Evolutionary conservation across 2,797 vertebrate species (phyloP).

Genomic region (Anas georgica): DNA sequence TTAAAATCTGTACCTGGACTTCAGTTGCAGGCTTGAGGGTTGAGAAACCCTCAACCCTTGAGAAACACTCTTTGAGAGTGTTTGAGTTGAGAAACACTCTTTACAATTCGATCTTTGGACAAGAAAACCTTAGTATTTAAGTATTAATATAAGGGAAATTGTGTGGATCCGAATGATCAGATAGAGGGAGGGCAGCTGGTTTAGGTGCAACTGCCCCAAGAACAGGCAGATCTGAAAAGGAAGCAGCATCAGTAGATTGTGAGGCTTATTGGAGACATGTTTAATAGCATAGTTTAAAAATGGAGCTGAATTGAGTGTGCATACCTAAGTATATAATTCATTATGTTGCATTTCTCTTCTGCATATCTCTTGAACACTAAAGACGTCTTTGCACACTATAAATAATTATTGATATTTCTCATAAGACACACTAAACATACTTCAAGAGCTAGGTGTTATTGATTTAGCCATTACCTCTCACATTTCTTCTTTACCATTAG

Average conservation of each 20-base stretch:
- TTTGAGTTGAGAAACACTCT: not conserved
- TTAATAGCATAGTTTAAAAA: not conserved
- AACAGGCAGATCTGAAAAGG: not conserved
- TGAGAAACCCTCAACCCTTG: not conserved
- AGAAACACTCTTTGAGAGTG: too few relatives aligned
- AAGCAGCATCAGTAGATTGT: not conserved
- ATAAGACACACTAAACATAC: slow-evolving; percentile 36
- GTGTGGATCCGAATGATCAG: not conserved
- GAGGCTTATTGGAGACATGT: not conserved
- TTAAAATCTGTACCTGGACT: not conserved
- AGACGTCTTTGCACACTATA: slow-evolving; percentile 22
- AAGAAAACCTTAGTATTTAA: not conserved
- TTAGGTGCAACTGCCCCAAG: not conserved
- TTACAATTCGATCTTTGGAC: not conserved
- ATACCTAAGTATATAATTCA: not conserved
- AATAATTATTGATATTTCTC: slow-evolving; percentile 60
- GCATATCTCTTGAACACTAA: slow-evolving; percentile 20
- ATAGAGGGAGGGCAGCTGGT: not conserved
- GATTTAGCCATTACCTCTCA: slow-evolving; percentile 73
- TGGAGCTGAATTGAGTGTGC: not conserved
- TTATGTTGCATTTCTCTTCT: not conserved
- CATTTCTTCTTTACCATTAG: slow-evolving; percentile 65
- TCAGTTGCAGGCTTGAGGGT: not conserved
- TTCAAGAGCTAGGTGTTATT: slow-evolving; percentile 52
- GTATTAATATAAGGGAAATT: not conserved